Evolutionary conservation across 2,797 vertebrate species (phyloP).

Genomic region (Nyctibius grandis): DNA sequence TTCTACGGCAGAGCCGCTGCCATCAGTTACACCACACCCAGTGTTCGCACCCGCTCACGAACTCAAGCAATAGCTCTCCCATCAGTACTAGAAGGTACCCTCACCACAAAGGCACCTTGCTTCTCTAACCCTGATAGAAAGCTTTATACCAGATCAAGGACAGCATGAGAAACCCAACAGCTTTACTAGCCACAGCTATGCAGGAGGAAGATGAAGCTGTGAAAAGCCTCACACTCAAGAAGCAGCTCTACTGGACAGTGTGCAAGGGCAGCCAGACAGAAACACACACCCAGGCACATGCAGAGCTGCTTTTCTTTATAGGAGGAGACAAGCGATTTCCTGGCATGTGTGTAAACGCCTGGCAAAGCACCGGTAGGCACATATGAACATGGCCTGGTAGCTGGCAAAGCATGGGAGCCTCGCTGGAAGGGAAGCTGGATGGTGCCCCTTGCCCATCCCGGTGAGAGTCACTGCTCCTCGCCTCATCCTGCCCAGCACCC

Average conservation of each 20-base stretch:
- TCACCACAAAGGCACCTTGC: background rate
- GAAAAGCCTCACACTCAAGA: background rate
- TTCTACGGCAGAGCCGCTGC: background rate
- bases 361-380: background rate
- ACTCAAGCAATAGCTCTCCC: background rate
- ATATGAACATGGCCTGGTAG: background rate
- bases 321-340: background rate
- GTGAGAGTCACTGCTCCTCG: background rate
- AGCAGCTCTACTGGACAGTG: background rate
- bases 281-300: background rate
- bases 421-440: background rate
- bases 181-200: background rate
- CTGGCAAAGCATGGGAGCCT: background rate
- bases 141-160: background rate
- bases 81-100: background rate
- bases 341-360: background rate
- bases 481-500: background rate
- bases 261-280: background rate
- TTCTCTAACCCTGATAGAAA: background rate
- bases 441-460: background rate
- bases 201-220: background rate
- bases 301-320: background rate
- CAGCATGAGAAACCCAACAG: background rate
- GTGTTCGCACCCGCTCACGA: background rate
- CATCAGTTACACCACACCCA: background rate